A percentile compares a stretch with the other conserved stretches of the same genome.
phyloP scores from a whole-genome alignment of 1,140 invertebrate genomes.

The Brachystomella parvula region DNA sequence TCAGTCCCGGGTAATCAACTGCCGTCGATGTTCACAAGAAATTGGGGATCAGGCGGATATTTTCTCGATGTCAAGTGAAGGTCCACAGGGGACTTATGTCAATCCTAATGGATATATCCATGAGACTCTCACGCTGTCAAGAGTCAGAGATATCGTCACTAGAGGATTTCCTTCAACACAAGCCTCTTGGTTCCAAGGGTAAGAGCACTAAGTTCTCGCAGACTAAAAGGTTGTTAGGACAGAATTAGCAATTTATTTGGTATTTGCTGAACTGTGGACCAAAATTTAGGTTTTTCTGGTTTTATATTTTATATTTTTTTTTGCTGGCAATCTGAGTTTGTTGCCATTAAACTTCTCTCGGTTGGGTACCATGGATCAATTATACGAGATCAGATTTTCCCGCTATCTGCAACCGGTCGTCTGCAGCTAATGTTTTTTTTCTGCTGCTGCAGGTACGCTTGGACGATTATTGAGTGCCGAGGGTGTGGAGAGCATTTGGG shows the following conservation, averaged over 20 bases:
- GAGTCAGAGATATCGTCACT: conserved; percentile 54
- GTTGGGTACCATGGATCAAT: too few species aligned
- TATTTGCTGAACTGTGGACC: conserved; percentile 12
- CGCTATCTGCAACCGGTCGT: too few species aligned
- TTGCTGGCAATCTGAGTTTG: too few species aligned
- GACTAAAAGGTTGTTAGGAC: too few species aligned
- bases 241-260: too few species aligned
- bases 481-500: conserved; percentile 62
- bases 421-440: neutral
- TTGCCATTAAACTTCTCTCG: too few species aligned
- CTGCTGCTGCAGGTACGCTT: conserved; percentile 55
- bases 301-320: conserved; percentile 13
- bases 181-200: conserved; percentile 81
- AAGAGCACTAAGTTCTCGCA: conserved; percentile 41
- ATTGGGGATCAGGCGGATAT: conserved; percentile 62
- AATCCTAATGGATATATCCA: conserved; percentile 70
- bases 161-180: conserved; percentile 54
- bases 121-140: conserved; percentile 67
- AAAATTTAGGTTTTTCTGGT: conserved; percentile 2
- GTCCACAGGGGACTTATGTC: conserved; percentile 69
- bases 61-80: conserved; percentile 73
- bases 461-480: conserved; percentile 64
- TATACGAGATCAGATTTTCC: too few species aligned
- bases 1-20: conserved; percentile 56
- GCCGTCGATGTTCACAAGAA: conserved; percentile 52